A percentile compares a stretch with the other conserved stretches of the same genome.
Evolutionary conservation across 2,797 vertebrate genomes (phyloP).

Genomic region (Gambusia yucatana): DNA sequence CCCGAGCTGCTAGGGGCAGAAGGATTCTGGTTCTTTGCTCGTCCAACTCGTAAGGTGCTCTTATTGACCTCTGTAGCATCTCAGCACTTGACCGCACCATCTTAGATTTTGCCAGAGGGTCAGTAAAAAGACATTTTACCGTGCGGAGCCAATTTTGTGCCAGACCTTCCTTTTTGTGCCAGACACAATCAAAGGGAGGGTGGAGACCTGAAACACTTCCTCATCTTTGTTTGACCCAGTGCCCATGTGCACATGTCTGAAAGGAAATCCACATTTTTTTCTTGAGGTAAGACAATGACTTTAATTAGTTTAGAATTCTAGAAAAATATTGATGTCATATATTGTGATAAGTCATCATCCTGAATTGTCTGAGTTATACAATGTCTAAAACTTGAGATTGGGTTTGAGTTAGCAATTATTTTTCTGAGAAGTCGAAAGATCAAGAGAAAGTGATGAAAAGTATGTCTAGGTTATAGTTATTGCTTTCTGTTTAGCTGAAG

Average conservation of each 20-base stretch:
- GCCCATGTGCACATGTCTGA: constrained; percentile 21
- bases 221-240: background rate
- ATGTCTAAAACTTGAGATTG: background rate
- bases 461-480: background rate
- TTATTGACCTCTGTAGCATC: constrained; percentile 20
- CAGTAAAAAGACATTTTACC: constrained; percentile 5
- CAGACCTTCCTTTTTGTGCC: constrained; percentile 3
- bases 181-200: constrained; percentile 10
- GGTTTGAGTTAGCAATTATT: background rate
- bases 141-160: background rate
- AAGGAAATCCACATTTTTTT: constrained; percentile 26
- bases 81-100: constrained; percentile 16
- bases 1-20: constrained; percentile 26
- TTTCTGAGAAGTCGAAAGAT: background rate
- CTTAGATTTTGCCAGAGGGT: constrained; percentile 32
- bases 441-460: background rate
- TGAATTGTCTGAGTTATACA: background rate
- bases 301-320: constrained; percentile 1
- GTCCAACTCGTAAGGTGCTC: constrained; percentile 14
- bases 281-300: constrained; percentile 61
- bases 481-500: background rate
- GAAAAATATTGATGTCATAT: background rate
- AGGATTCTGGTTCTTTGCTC: constrained; percentile 38
- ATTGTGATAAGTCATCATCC: background rate
- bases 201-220: constrained; percentile 10